Base-by-base conservation (phyloP, 2,113 vertebrate genomes). In the Malurus cyaneus region DNA sequence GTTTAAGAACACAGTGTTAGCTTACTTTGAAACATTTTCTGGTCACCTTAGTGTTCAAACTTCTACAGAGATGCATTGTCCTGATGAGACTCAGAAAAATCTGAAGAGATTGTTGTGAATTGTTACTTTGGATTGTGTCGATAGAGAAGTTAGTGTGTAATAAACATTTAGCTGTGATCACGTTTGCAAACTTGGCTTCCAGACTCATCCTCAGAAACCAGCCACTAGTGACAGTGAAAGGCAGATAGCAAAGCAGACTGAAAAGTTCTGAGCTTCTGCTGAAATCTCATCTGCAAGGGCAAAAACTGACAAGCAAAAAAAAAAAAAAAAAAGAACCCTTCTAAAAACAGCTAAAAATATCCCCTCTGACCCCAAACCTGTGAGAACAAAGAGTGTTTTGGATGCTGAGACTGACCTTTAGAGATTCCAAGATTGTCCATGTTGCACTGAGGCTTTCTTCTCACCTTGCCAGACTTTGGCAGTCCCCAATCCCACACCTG, bases 261-360 rank as follows among this genome's bases (percentile, higher is more conserved):
- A 56, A 86, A 57, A 1, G 11, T 52, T 85, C 59, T 50, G 14
- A 89, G 14, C 32, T 24, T 74, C 36, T 59, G 13, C 19, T 71
- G n/a, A 73, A 86, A 66, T 32, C 12, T 46, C n/a, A 4, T 3
- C 52, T 39, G 4, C 18, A 76, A 60, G 19, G 25, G 11, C 31
- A 67, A 57, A 88, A 74, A 20, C 2, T 23, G 25, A 41, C 10
- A 36, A 18, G 21, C 2, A 47, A 39, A 28, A 41, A 42, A 12
- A 13, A 21, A 3, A 12, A 3, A 9, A 42, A 12, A 13, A 21
- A 3, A 12, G 2, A 9, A 3, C 21, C 1, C 28, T 44, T 7
- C 5, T 36, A 57, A 28, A 82, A 36, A 49, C 4, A 59, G 7
- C 29, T 39, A 23, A 66, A 56, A n/a, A 44, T 36, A 72, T 16